A percentile compares a stretch with the other conserved stretches of the same genome.
These are phyloP conservation scores for Myrmophylax atrothorax DNA, from an alignment of 2,113 vertebrate genomes.

Conservation along the genomic window DNA sequence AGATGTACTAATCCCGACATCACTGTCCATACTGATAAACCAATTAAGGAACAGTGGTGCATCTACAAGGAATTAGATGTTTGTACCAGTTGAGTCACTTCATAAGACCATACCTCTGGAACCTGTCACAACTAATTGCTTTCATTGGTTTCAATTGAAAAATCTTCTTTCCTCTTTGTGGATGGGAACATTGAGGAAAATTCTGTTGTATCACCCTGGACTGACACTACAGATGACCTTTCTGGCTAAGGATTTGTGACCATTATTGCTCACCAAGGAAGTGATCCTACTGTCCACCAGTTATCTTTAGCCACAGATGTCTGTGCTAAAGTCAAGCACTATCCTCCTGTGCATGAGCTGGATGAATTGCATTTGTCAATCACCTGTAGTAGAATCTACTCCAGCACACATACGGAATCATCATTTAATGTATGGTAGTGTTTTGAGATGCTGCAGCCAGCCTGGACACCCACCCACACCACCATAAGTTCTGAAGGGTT, in stretches of 20 bases:
- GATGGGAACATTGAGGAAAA: not conserved
- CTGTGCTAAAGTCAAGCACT: not conserved
- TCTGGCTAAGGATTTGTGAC: not conserved
- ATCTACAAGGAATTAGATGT: not conserved
- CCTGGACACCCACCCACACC: not conserved
- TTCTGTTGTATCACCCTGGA: not conserved
- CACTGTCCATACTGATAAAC: not conserved
- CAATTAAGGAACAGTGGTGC: not conserved
- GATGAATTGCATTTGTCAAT: not conserved
- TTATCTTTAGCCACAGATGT: not conserved
- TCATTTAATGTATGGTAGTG: not conserved
- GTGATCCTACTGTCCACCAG: not conserved
- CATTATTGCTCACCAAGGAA: fast-evolving
- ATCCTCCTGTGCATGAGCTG: not conserved
- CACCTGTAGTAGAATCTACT: not conserved
- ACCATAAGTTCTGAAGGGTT: not conserved
- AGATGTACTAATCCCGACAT: not conserved
- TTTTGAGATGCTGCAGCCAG: not conserved
- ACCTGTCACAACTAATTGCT: not conserved
- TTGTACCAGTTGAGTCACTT: not conserved
- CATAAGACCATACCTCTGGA: not conserved
- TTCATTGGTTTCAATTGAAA: not conserved
- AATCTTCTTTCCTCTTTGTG: not conserved
- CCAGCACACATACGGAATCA: not conserved
- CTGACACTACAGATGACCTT: not conserved